Base-by-base conservation (phyloP, 2,113 vertebrate species). In the Arvicanthis niloticus region DNA sequence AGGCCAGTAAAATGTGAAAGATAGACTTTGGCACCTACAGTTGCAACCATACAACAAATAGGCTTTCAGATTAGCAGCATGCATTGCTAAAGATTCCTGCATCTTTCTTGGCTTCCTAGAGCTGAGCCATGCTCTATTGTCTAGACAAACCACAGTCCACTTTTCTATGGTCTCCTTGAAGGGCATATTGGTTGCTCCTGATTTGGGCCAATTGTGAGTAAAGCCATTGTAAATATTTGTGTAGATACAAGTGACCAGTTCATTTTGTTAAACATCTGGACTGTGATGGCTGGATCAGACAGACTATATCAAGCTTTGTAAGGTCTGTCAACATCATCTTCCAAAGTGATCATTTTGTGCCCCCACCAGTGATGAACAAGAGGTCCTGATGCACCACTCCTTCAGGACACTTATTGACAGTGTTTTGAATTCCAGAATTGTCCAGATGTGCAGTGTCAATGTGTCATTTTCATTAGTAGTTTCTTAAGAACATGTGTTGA, bases 241-340 rank as follows among this genome's bases (percentile, higher is more conserved):
- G 37, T 62, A 37, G 56, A 75, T n/a, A 13, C 77, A 78, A 91
- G 7, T 73, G 90, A 94, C 75, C 70, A 75, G 1, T 11, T 97
- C 60, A n/a, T 48, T 81, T 65, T 85, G 40, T 72, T 85, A 62
- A 40, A 45, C 75, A 88, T 17, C 15, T 73, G 67, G 56, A 31
- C 29, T 51, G 15, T 60, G 60, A 60, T 56, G 89, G 34, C 80
- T 95, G n/a, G 80, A 42, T 78, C 37, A n/a, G 68, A 77, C 16
- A 65, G 34, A 77, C 12, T 42, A 58, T 81, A 12, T 70, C 89
- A 51, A 82, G 21, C 34, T 62, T 90, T 67, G 26, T 78, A 92
- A 91, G 24, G 65, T 31, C 51, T 88, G 65, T 90, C 51, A 72
- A 88, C n/a, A 89, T 12, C 87, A 21, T 77, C 89, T 94, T 94